Evolutionary conservation across 1,140 invertebrate genomes (phyloP), one percentile per base, ranked within the genome.

Genomic region (Lepidurus apus): DNA sequence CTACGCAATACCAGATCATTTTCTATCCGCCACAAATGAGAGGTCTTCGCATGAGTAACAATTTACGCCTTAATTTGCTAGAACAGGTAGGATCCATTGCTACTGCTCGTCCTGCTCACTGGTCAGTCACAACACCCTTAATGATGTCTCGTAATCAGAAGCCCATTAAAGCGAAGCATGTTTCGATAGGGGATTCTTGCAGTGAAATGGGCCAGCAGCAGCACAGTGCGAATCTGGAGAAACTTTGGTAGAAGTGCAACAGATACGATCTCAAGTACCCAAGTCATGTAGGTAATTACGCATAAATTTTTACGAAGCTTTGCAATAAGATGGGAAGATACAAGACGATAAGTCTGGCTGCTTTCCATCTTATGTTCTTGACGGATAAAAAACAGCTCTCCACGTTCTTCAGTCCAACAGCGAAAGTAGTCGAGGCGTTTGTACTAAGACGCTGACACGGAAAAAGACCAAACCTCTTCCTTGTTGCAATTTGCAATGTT

Each of bases 381-480:
- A 1, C 53, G 17, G 6, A 21, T n/a, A 65, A 65, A 65, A 65
- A 65, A 65, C 17, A 65, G 53, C 53, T 11, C 21, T 9, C n/a
- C 13, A 65, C 53, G 53, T 26, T 26, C 26, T 26, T 26, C 26
- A 26, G 26, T n/a, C n/a, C 13, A 21, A 65, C 53, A 65, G 53
- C 53, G 53, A 65, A 65, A 65, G 53, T 65, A 65, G 53, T 65
- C 21, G 53, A 65, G 53, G 53, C 6, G 53, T 21, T 17, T 65
- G 17, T 65, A 11, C 21, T 1, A 7, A 34, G 13, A 65, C 6
- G 3, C 21, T 8, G 21, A 65, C 53, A 65, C 53, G 53, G 53
- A 65, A 65, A 65, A 65, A n/a, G 13, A 65, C 53, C 53, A 65
- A 65, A 65, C 53, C 53, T 65, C 53, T 65, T 65, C 53, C 53